Evolutionary conservation across 1,140 invertebrate genomes (phyloP).

Genomic region (Augochlora pura): DNA sequence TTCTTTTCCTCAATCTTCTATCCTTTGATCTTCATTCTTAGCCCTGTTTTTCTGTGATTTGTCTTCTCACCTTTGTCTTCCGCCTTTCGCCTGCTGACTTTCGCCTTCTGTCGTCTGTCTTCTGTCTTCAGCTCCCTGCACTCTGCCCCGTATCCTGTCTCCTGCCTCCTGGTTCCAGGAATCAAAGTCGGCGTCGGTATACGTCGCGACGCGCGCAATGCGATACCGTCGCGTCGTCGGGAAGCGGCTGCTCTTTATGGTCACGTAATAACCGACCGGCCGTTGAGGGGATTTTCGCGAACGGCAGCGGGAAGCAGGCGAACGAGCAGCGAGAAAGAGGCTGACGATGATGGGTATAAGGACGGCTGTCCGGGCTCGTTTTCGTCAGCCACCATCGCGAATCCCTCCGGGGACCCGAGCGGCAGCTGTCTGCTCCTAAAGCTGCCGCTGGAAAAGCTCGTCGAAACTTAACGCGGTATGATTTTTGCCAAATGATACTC

Average conservation of each 20-base stretch:
- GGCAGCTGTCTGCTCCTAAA: constrained; percentile 77
- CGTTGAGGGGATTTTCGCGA: constrained; percentile 56
- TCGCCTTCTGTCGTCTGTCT: too few species aligned
- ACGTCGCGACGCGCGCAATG: constrained; percentile 35
- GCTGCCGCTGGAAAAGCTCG: constrained; percentile 72
- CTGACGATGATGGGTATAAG: constrained; percentile 79
- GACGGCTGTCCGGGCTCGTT: constrained; percentile 77
- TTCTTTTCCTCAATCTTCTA: too few species aligned
- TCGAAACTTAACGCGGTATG: constrained; percentile 68
- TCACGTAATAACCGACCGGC: constrained; percentile 62
- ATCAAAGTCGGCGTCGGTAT: constrained; percentile 46
- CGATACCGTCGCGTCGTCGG: constrained; percentile 39
- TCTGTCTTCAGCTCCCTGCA: too few species aligned
- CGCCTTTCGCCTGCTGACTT: too few species aligned
- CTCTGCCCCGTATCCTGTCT: too few species aligned
- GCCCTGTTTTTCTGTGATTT: too few species aligned
- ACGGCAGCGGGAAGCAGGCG: constrained; percentile 20
- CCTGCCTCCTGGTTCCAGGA: background rate
- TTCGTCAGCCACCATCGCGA: constrained; percentile 71
- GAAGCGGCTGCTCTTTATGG: constrained; percentile 59
- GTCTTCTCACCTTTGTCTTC: too few species aligned
- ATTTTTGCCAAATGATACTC: constrained; percentile 52
- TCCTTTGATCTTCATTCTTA: too few species aligned
- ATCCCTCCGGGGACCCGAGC: constrained; percentile 72
- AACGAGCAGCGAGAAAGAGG: constrained; percentile 51